Percentiles rank a stretch among this genome's conserved stretches.
Conservation (phyloP, 2,797 vertebrate genomes). For the Xyrichtys novacula region DNA sequence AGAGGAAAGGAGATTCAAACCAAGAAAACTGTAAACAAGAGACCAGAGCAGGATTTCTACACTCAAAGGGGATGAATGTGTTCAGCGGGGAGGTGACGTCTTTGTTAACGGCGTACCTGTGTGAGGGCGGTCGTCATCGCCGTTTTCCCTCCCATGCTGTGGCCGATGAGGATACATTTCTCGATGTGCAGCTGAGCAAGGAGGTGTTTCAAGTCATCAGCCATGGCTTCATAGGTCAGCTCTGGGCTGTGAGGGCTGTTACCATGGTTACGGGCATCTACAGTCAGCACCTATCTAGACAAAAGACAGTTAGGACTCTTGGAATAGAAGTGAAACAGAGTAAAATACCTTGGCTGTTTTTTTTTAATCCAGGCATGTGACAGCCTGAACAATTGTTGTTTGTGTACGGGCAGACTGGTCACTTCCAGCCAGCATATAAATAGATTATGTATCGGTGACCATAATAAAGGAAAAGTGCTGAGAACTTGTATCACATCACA, state of each 20-base stretch:
- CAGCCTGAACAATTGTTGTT: no score
- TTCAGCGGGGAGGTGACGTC: conserved; percentile 7
- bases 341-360: neutral
- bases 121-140: conserved; percentile 92
- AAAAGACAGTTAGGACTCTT: conserved; percentile 80
- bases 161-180: conserved; percentile 92
- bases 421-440: neutral
- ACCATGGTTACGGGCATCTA: conserved; percentile 98
- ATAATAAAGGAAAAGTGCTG: conserved; percentile 10
- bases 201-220: conserved; percentile 88
- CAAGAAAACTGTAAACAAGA: conserved; percentile 1
- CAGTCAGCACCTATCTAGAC: conserved; percentile 93
- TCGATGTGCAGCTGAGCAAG: conserved; percentile 86
- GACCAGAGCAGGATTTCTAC: neutral
- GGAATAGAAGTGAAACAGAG: conserved; percentile 42
- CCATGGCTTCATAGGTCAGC: conserved; percentile 93
- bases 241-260: conserved; percentile 89
- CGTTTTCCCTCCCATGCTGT: conserved; percentile 98
- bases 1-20: neutral
- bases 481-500: conserved; percentile 35
- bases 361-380: no score
- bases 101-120: conserved; percentile 79
- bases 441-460: conserved; percentile 18
- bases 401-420: no score
- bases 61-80: neutral